phyloP scores from a whole-genome alignment of 1,140 invertebrate species.

The Tetraneura akinire region DNA sequence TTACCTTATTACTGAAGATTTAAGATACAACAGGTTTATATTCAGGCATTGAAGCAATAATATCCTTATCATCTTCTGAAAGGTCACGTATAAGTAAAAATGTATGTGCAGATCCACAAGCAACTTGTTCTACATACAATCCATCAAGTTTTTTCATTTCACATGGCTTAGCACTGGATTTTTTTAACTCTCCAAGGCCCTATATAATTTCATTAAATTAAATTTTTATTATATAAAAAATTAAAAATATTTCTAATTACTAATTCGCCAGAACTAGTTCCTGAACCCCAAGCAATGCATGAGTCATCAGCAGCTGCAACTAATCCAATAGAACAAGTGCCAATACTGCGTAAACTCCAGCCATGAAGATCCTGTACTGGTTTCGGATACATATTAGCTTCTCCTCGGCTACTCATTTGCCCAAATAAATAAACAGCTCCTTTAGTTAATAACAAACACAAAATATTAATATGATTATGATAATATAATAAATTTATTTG shows the following conservation, averaged over 20 bases:
- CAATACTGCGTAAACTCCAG: conserved; percentile 84
- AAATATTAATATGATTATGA: no score
- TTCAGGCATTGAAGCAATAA: conserved; percentile 66
- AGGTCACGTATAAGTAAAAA: conserved; percentile 71
- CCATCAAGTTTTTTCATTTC: conserved; percentile 83
- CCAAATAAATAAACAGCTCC: conserved; percentile 80
- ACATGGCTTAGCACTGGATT: conserved; percentile 84
- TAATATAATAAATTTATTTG: no score
- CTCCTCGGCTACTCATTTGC: conserved; percentile 86
- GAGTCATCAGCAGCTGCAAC: conserved; percentile 87
- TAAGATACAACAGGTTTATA: conserved; percentile 59
- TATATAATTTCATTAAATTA: conserved; percentile 57
- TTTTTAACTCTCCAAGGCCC: conserved; percentile 86
- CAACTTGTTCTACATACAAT: conserved; percentile 75
- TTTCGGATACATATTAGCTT: conserved; percentile 96
- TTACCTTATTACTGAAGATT: conserved; percentile 54
- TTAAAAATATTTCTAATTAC: conserved; percentile 60
- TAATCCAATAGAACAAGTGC: conserved; percentile 77
- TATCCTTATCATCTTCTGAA: conserved; percentile 68
- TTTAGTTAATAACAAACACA: conserved; percentile 53
- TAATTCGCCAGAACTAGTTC: conserved; percentile 89
- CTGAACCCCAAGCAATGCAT: conserved; percentile 87
- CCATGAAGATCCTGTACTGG: conserved; percentile 88
- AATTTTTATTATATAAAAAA: conserved; percentile 20
- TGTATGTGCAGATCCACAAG: conserved; percentile 83